Percentiles rank a stretch among this genome's conserved stretches.
phyloP scores from a whole-genome alignment of 2,797 vertebrate genomes.

The Bovichtus variegatus region DNA sequence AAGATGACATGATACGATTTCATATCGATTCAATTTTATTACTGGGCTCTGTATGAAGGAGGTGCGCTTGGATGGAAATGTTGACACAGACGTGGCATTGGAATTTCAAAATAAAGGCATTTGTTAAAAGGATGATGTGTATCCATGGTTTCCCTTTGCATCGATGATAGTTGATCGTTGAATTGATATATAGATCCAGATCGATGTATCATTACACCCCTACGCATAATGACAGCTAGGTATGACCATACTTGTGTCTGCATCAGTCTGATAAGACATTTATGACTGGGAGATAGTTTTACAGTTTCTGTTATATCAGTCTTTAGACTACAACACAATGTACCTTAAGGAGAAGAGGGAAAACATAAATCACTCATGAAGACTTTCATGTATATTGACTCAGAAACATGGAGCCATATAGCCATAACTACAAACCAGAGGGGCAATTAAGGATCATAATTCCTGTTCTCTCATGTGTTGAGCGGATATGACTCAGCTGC shows the following conservation, averaged over 20 bases:
- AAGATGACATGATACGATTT: too few species aligned
- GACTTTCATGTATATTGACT: background rate
- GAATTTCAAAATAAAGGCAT: too few species aligned
- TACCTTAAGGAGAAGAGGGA: background rate
- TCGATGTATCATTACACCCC: too few species aligned
- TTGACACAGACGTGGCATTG: too few species aligned
- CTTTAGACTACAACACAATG: slow-evolving; percentile 4
- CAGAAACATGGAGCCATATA: background rate
- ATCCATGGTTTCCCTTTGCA: too few species aligned
- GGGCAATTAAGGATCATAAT: background rate
- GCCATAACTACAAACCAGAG: background rate
- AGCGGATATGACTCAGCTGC: background rate
- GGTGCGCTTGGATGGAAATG: too few species aligned
- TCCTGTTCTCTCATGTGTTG: background rate
- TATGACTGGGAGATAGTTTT: background rate
- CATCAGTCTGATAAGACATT: background rate
- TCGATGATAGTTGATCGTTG: too few species aligned
- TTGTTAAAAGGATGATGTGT: too few species aligned
- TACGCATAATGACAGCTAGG: background rate
- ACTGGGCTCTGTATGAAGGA: too few species aligned
- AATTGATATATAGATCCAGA: too few species aligned
- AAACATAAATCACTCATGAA: background rate
- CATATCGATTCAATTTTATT: too few species aligned
- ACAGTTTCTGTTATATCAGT: background rate
- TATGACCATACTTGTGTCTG: background rate